These are phyloP conservation scores for Lophius piscatorius DNA, from an alignment of 2,113 vertebrate genomes.

Conservation along the genomic window DNA sequence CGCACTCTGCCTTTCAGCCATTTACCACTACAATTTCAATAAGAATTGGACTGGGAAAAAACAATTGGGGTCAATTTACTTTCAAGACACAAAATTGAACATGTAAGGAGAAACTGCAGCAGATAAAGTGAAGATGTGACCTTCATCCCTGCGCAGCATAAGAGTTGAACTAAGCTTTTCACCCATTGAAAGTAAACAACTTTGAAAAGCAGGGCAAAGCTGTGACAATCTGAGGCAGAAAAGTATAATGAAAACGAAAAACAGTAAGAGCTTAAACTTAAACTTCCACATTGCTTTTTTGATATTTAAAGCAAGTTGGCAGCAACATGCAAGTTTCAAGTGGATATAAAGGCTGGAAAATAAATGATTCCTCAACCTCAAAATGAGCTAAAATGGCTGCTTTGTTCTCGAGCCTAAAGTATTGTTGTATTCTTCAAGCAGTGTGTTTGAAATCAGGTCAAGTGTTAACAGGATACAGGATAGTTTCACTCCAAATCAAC, in stretches of 20 bases:
- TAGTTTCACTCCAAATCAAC: too few species aligned
- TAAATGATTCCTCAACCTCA: conserved; percentile 15
- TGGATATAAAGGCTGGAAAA: conserved; percentile 33
- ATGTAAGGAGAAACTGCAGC: conserved; percentile 57
- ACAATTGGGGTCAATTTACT: conserved; percentile 59
- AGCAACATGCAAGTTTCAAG: conserved; percentile 12
- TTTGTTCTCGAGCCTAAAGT: conserved; percentile 18
- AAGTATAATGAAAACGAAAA: conserved; percentile 40
- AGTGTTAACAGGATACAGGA: too few species aligned
- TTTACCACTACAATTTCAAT: conserved; percentile 43
- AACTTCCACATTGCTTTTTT: conserved; percentile 36
- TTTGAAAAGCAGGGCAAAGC: conserved; percentile 35
- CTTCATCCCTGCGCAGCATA: conserved; percentile 37
- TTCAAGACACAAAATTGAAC: conserved; percentile 56
- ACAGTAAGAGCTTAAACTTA: conserved; percentile 13
- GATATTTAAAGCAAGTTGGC: conserved; percentile 18
- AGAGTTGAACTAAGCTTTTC: conserved; percentile 32
- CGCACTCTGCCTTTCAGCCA: conserved; percentile 45
- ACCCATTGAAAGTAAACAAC: conserved; percentile 15
- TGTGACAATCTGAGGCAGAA: conserved; percentile 34
- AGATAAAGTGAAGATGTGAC: conserved; percentile 32
- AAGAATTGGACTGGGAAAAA: conserved; percentile 34
- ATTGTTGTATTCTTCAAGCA: too few species aligned
- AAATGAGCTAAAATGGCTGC: neutral
- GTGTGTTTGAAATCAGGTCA: too few species aligned